Evolutionary conservation across 2,888 invertebrate species (phyloP).

Genomic region (Amiota mariae): DNA sequence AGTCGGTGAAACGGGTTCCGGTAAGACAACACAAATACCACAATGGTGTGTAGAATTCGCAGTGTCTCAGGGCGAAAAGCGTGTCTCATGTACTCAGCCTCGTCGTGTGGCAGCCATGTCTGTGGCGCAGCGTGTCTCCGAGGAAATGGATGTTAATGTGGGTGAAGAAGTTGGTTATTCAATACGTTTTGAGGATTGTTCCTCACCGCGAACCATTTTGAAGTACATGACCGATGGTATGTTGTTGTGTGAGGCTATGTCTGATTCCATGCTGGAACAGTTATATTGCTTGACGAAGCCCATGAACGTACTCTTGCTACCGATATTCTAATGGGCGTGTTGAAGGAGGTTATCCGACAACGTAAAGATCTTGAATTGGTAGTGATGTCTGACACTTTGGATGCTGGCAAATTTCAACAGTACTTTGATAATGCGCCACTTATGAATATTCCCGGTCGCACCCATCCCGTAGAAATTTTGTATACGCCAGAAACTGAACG

Average conservation of each 20-base stretch:
- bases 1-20: slow-evolving; percentile 99
- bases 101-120: slow-evolving; percentile 99
- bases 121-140: slow-evolving; percentile 98
- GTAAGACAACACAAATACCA: slow-evolving; percentile 99
- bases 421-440: slow-evolving; percentile 99
- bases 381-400: slow-evolving; percentile 99
- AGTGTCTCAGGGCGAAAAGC: slow-evolving; percentile 79
- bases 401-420: slow-evolving; percentile 99
- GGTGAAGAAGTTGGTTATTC: slow-evolving; percentile 95
- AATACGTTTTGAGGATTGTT: slow-evolving; percentile 99
- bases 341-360: slow-evolving; percentile 93
- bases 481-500: slow-evolving; percentile 99
- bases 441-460: slow-evolving; percentile 98
- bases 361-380: slow-evolving; percentile 95
- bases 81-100: slow-evolving; percentile 97
- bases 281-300: slow-evolving; percentile 92
- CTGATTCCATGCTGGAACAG: slow-evolving; percentile 96
- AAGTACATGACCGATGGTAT: slow-evolving; percentile 99
- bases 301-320: slow-evolving; percentile 99
- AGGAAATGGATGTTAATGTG: slow-evolving; percentile 98
- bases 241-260: slow-evolving; percentile 99
- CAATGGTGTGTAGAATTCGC: slow-evolving; percentile 93
- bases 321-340: slow-evolving; percentile 98
- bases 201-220: slow-evolving; percentile 92
- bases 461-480: slow-evolving; percentile 97